Evolutionary conservation across 2,113 vertebrate genomes (phyloP), one percentile per base, ranked within the genome.

Genomic region (Hyla sarda): DNA sequence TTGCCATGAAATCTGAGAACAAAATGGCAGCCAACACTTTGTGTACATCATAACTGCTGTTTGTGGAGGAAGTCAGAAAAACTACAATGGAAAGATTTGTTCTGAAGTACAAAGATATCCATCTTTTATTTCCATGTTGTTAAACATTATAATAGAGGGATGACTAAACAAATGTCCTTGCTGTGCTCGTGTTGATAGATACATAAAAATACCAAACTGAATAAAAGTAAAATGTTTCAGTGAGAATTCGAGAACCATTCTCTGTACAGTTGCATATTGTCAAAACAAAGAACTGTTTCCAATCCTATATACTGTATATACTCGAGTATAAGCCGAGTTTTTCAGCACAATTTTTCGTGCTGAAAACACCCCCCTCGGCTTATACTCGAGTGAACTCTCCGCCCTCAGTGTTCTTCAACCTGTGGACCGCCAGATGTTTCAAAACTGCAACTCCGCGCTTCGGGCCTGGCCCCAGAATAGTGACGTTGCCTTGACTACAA

Each of bases 91-190:
- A 17, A 41, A 19, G 9, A 45, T 73, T 34, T 73, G 21, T 73
- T 21, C 23, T 72, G 41, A 72, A 73, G 71, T 45, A 72, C 19
- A 41, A 23, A 73, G 2, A 12, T 9, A 45, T 8, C 23, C 13
- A 73, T n/a, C 17, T 14, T 21, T 71, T 71, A 37, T 71, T 37
- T 2, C 19, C 67, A 41, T 23, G 16, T 45, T n/a, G 21, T 73
- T 34, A 73, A 21, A 73, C 21, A n/a, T n/a, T 32, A 56, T 16
- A 48, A 76, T 32, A 30, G 28, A 21, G 1, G 9, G 28, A 78
- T 78, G 48, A 78, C 48, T 77, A 52, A 77, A 7, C 50, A 14
- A 21, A 21, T 54, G 47, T 17, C 74, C 74, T 76, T 76, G 74
- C 52, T 50, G 74, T 77, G 21, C 9, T 73, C 23, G 21, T 45